Evolutionary conservation across 2,888 invertebrate genomes (phyloP).

Genomic region (Clitarchus hookeri): DNA sequence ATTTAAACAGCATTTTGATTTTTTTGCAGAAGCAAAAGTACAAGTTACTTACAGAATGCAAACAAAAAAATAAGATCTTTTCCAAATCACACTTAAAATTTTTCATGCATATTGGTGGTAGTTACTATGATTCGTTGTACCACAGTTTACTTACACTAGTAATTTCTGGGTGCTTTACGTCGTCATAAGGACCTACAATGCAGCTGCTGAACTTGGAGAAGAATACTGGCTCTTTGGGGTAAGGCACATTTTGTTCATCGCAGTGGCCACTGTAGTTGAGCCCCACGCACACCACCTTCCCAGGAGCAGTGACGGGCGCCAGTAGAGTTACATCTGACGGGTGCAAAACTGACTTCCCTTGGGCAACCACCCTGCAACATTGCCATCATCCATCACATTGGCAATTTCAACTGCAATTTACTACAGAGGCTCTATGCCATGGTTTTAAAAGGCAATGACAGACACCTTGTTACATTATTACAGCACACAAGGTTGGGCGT

Average conservation of each 20-base stretch:
- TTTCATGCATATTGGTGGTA: not conserved
- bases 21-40: not conserved
- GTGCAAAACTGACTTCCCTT: constrained; percentile 59
- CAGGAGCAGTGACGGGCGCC: constrained; percentile 77
- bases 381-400: no score
- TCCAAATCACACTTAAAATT: not conserved
- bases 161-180: constrained; percentile 65
- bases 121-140: not conserved
- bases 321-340: constrained; percentile 64
- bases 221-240: constrained; percentile 77
- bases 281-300: constrained; percentile 84
- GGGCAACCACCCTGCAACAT: constrained; percentile 57
- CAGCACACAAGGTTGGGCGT: no score
- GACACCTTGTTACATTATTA: no score
- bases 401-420: no score
- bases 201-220: constrained; percentile 86
- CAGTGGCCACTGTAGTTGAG: constrained; percentile 88
- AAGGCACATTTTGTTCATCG: constrained; percentile 75
- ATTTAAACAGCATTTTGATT: not conserved
- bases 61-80: no score
- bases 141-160: constrained; percentile 59
- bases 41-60: no score
- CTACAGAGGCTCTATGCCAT: no score
- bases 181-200: constrained; percentile 73
- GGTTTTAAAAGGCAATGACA: no score